Percentiles rank a stretch among this genome's conserved stretches.
phyloP scores from a whole-genome alignment of 2,888 invertebrate genomes.

The Mythimna loreyi region DNA sequence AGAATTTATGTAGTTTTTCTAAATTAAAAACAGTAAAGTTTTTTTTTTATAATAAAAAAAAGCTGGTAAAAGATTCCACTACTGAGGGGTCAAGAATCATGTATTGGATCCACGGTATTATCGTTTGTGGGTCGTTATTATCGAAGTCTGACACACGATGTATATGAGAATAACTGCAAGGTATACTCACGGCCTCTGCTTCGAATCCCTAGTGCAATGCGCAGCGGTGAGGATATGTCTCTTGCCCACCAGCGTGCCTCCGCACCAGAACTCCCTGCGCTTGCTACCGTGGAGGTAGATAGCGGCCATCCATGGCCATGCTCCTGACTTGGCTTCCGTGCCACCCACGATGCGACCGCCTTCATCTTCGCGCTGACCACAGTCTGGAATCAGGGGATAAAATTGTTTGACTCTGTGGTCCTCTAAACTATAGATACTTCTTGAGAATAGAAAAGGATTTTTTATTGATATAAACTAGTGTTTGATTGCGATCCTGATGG shows the following conservation, averaged over 20 bases:
- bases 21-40: too few relatives aligned
- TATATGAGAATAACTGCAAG: not conserved
- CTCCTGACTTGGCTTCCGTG: slow-evolving; percentile 95
- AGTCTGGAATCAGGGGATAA: slow-evolving; percentile 90
- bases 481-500: too few relatives aligned
- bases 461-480: too few relatives aligned
- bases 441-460: too few relatives aligned
- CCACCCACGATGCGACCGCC: slow-evolving; percentile 98
- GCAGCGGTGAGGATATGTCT: slow-evolving; percentile 97
- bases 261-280: slow-evolving; percentile 98
- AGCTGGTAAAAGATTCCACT: too few relatives aligned
- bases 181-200: slow-evolving; percentile 95
- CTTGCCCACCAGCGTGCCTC: slow-evolving; percentile 96
- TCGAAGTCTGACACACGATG: too few relatives aligned
- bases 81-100: too few relatives aligned
- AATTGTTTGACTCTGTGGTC: not conserved
- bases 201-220: slow-evolving; percentile 97
- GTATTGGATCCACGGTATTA: too few relatives aligned
- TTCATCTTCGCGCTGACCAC: slow-evolving; percentile 95
- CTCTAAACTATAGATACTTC: too few relatives aligned
- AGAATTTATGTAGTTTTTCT: too few relatives aligned
- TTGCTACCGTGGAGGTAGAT: slow-evolving; percentile 96
- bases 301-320: slow-evolving; percentile 99
- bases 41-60: too few relatives aligned
- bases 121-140: too few relatives aligned